A percentile compares a stretch with the other conserved stretches of the same genome.
Conservation (phyloP, 2,113 vertebrate genomes). For the Fulica atra region DNA sequence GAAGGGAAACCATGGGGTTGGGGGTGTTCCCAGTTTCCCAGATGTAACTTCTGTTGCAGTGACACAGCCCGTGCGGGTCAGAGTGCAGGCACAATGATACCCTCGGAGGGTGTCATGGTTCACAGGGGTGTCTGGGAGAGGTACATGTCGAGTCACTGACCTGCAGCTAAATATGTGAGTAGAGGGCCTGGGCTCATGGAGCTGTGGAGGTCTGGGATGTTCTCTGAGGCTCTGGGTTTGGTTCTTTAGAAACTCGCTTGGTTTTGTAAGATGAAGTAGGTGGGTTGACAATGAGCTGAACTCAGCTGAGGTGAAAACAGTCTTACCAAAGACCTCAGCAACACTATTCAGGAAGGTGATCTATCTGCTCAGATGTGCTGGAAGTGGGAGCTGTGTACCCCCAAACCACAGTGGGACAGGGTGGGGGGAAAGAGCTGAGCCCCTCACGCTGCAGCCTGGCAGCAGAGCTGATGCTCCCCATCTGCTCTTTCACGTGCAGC, state of each 20-base stretch:
- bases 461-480: constrained; percentile 12
- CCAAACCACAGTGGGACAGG: fast-evolving
- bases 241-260: background rate
- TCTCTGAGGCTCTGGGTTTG: background rate
- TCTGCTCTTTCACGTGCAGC: background rate
- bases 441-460: background rate
- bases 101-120: background rate
- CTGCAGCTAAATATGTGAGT: background rate
- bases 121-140: background rate
- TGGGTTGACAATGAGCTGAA: background rate
- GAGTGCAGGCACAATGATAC: fast-evolving
- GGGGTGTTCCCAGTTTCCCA: background rate
- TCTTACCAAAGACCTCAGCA: background rate
- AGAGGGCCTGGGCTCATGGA: too few relatives aligned
- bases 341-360: background rate
- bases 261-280: background rate
- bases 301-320: background rate
- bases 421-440: background rate
- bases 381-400: background rate
- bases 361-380: background rate
- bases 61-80: background rate
- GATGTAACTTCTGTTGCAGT: background rate
- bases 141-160: background rate
- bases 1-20: background rate
- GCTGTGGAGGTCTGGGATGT: too few relatives aligned